phyloP scores from a whole-genome alignment of 1,140 invertebrate genomes.

The Danaus plexippus region DNA sequence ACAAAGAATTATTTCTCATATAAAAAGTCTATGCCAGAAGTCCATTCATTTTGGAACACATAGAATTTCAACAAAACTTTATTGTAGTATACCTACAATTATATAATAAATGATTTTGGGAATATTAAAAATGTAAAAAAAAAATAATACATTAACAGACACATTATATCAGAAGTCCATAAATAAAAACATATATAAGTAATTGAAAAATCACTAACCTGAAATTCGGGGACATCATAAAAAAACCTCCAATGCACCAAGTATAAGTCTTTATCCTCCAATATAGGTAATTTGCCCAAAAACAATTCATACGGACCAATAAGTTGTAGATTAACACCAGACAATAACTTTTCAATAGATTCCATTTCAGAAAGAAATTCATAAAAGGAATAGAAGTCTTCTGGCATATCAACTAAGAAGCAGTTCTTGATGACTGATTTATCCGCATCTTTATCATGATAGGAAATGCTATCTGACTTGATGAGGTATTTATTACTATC shows the following conservation, averaged over 20 bases:
- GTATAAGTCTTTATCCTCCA: slow-evolving; percentile 75
- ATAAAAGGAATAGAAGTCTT: slow-evolving; percentile 90
- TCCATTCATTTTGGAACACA: too few species aligned
- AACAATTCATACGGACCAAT: slow-evolving; percentile 93
- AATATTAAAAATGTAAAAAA: too few species aligned
- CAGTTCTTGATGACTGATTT: slow-evolving; percentile 77
- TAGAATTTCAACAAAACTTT: too few species aligned
- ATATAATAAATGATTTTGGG: too few species aligned
- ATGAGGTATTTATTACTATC: slow-evolving; percentile 3
- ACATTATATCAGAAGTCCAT: too few species aligned
- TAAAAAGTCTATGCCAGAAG: too few species aligned
- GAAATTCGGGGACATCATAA: slow-evolving; percentile 95
- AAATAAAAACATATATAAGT: too few species aligned
- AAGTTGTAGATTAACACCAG: slow-evolving; percentile 78
- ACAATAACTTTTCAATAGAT: slow-evolving; percentile 74
- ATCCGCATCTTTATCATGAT: slow-evolving; percentile 36
- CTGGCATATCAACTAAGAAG: slow-evolving; percentile 89
- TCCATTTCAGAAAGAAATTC: slow-evolving; percentile 73
- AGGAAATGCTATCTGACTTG: slow-evolving; percentile 16
- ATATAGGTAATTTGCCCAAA: slow-evolving; percentile 75
- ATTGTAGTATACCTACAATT: too few species aligned
- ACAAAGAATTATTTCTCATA: too few species aligned
- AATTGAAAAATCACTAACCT: slow-evolving; percentile 67
- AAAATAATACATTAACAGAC: too few species aligned
- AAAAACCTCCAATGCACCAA: slow-evolving; percentile 91